Percentiles rank a stretch among this genome's conserved stretches.
Conservation (phyloP, 1,140 invertebrate genomes). For the Pogonognathellus flavescens region DNA sequence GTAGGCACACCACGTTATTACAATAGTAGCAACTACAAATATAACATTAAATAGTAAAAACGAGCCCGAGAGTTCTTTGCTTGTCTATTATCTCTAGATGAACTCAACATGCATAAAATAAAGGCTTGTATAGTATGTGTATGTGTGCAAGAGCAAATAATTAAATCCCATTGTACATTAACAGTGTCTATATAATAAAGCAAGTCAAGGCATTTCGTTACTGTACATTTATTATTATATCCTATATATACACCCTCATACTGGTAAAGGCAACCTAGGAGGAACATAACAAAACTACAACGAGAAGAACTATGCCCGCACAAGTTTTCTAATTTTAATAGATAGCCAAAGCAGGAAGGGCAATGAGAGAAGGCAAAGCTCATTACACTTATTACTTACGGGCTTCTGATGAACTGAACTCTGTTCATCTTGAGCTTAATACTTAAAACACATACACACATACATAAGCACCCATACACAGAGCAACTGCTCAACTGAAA, state of each 20-base stretch:
- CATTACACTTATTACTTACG: slow-evolving; percentile 50
- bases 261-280: neutral
- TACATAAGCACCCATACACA: too few relatives aligned
- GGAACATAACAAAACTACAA: too few relatives aligned
- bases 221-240: too few relatives aligned
- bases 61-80: neutral
- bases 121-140: slow-evolving; percentile 1
- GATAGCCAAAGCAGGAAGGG: slow-evolving; percentile 29
- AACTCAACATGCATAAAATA: slow-evolving; percentile 38
- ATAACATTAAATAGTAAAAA: neutral
- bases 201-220: too few relatives aligned
- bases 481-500: neutral
- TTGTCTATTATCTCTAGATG: neutral
- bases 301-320: neutral
- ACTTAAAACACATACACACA: neutral
- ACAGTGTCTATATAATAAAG: neutral
- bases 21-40: neutral
- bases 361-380: slow-evolving; percentile 38
- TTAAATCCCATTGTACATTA: slow-evolving; percentile 41
- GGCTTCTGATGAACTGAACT: slow-evolving; percentile 33
- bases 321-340: slow-evolving; percentile 46
- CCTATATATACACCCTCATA: neutral
- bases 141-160: slow-evolving; percentile 29
- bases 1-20: too few relatives aligned
- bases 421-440: neutral